A percentile compares a stretch with the other conserved stretches of the same genome.
Evolutionary conservation across 2,888 invertebrate genomes (phyloP).

Genomic region (Desoria tigrina): DNA sequence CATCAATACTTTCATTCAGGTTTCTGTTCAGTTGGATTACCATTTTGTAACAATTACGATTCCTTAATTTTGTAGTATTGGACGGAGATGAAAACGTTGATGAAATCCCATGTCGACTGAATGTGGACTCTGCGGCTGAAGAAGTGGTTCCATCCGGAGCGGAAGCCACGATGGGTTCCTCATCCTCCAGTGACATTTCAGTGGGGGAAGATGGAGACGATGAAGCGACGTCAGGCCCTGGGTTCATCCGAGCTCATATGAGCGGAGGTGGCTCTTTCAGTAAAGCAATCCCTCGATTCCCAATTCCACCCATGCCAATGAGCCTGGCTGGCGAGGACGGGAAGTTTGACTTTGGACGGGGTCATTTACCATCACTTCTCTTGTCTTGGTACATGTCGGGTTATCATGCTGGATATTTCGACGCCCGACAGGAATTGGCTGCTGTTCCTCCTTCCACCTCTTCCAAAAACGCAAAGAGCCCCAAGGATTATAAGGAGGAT

Average conservation of each 20-base stretch:
- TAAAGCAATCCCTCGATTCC: slow-evolving; percentile 20
- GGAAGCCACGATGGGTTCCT: slow-evolving; percentile 30
- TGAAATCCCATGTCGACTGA: too few species aligned
- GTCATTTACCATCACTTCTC: slow-evolving; percentile 37
- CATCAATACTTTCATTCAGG: too few species aligned
- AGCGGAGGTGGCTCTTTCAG: neutral
- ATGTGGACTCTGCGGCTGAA: neutral
- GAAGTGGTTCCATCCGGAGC: slow-evolving; percentile 30
- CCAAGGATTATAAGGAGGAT: too few species aligned
- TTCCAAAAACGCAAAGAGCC: too few species aligned
- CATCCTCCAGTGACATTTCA: slow-evolving; percentile 17
- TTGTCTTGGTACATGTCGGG: slow-evolving; percentile 47
- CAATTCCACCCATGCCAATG: slow-evolving; percentile 37
- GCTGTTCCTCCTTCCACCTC: too few species aligned
- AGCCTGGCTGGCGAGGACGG: slow-evolving; percentile 30
- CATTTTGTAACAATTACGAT: too few species aligned
- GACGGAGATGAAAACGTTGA: too few species aligned
- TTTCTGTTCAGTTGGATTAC: too few species aligned
- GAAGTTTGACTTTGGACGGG: slow-evolving; percentile 30
- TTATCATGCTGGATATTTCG: slow-evolving; percentile 41
- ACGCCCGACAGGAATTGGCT: slow-evolving; percentile 26
- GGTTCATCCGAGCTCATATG: neutral
- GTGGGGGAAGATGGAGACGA: slow-evolving; percentile 4
- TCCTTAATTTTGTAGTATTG: too few species aligned
- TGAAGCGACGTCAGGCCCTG: slow-evolving; percentile 16